Base-by-base conservation (phyloP, 1,140 invertebrate species). In the Apis dorsata region DNA sequence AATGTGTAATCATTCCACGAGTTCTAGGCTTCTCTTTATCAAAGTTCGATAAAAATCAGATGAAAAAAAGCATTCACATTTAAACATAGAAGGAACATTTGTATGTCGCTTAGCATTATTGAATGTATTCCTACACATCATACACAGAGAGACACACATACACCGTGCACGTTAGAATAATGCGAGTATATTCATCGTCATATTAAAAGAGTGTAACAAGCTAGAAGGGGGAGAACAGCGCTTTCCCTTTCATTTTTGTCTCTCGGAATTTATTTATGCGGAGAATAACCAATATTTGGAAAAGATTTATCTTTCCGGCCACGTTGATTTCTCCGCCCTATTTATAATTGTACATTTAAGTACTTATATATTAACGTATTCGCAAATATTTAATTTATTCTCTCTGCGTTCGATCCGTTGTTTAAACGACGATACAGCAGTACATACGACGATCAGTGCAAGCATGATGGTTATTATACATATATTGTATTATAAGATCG, bases 101-200 rank as follows among this genome's bases (percentile, higher is more conserved):
- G 65, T 84, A 84, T 84, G 83, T 85, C 78, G 83, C 79, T 85
- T 81, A 66, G 51, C 72, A 81, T 85, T 57, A 69, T 75, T 62
- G 57, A 69, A 85, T 84, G 49, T 80, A 84, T 44, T 66, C 60
- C 81, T 81, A 81, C 53, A 75, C 53, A 60, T n/a, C 24, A 59
- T 11, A 9, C 9, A 73, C 8, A 72, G 1, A 13, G 5, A 60
- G 21, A 49, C 21, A 70, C 34, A 49, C 55, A 57, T 21, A 72
- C 79, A 80, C 78, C 71, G 55, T 81, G 79, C 83, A 81, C 66
- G 24, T 79, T 85, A 85, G 79, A 71, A 76, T 70, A 76, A 81
- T 21, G 79, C 51, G 72, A 85, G 44, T 66, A 78, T 69, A 81
- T 57, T 69, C 65, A 70, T 84, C 34, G 55, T 80, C 77, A 66